A percentile compares a stretch with the other conserved stretches of the same genome.
Evolutionary conservation across 2,113 vertebrate species (phyloP).

Genomic region (Chauna torquata): DNA sequence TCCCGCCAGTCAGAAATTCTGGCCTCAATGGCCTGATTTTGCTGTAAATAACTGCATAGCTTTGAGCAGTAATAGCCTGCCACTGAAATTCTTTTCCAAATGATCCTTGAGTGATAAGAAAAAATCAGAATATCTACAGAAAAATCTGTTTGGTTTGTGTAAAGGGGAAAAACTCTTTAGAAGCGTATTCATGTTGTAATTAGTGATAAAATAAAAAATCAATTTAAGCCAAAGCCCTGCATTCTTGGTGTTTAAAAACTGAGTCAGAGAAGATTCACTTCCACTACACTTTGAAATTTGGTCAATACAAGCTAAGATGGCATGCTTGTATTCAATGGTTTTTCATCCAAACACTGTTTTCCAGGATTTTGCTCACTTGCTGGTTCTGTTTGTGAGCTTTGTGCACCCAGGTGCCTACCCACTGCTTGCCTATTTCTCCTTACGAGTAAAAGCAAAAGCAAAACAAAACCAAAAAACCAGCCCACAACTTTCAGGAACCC

Average conservation of each 20-base stretch:
- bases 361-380: neutral
- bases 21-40: neutral
- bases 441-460: neutral
- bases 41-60: neutral
- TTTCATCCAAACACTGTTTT: neutral
- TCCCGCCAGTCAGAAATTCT: neutral
- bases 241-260: neutral
- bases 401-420: neutral
- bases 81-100: neutral
- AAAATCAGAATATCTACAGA: neutral
- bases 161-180: neutral
- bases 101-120: neutral
- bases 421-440: neutral
- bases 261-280: neutral
- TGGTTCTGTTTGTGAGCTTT: neutral
- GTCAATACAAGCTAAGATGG: neutral
- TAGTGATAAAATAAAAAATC: neutral
- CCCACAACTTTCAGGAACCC: neutral
- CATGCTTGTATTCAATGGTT: neutral
- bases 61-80: neutral
- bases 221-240: neutral
- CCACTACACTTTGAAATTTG: neutral
- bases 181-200: neutral
- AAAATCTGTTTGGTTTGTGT: neutral
- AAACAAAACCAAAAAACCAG: neutral